Conservation (phyloP, 1,140 invertebrate species). For the Drosophila kepulauana region DNA sequence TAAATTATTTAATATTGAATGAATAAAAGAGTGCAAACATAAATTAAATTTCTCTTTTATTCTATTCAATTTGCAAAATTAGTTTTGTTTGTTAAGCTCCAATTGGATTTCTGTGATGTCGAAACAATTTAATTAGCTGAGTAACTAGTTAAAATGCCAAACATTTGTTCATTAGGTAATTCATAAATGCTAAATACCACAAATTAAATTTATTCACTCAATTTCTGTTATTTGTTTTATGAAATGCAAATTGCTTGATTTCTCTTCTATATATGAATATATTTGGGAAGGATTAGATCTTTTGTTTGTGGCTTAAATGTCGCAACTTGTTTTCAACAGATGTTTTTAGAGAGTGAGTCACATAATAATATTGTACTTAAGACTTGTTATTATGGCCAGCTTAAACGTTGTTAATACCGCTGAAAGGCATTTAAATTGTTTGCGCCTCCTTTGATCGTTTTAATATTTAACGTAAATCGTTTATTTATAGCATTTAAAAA, state of each 20-base stretch:
- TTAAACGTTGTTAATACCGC: slow-evolving; percentile 31
- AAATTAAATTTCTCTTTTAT: no score
- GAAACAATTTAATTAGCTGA: background rate
- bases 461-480: slow-evolving; percentile 49
- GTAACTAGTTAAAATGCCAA: background rate
- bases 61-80: no score
- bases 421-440: slow-evolving; percentile 34
- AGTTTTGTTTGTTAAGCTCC: no score
- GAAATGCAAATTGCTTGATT: background rate
- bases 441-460: slow-evolving; percentile 43
- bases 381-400: slow-evolving; percentile 9
- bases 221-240: background rate
- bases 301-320: background rate
- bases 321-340: background rate
- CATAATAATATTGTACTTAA: slow-evolving; percentile 4
- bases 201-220: background rate
- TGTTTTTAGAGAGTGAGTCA: background rate
- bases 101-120: no score
- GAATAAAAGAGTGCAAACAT: no score
- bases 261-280: background rate
- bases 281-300: background rate
- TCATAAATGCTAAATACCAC: background rate
- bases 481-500: slow-evolving; percentile 51
- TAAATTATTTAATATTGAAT: no score
- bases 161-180: background rate